Conservation (phyloP, 2,113 vertebrate genomes). For the Guaruba guarouba region DNA sequence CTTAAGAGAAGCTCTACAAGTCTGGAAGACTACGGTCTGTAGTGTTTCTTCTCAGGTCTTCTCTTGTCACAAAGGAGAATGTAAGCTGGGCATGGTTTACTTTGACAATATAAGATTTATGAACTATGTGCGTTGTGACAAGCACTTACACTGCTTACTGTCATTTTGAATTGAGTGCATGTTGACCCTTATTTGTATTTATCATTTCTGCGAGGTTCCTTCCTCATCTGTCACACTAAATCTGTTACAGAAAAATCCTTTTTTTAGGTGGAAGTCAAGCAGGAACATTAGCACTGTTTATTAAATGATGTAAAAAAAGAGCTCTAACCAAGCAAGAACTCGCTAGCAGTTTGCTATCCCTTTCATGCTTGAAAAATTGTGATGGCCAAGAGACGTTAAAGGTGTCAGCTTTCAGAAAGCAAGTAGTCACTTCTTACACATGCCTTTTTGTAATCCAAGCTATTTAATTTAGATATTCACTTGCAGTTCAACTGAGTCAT, state of each 20-base stretch:
- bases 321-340: background rate
- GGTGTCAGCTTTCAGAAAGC: background rate
- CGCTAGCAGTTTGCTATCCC: background rate
- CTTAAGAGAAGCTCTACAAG: background rate
- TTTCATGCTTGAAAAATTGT: background rate
- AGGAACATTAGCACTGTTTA: background rate
- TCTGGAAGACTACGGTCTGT: background rate
- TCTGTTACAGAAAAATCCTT: background rate
- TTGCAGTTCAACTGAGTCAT: background rate
- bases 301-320: background rate
- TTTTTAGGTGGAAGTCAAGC: background rate
- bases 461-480: slow-evolving; percentile 28
- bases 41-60: background rate
- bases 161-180: background rate
- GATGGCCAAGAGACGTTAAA: background rate
- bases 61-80: background rate
- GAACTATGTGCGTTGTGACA: background rate
- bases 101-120: background rate
- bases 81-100: background rate
- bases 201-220: slow-evolving; percentile 2
- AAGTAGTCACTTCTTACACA: background rate
- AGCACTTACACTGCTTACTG: background rate
- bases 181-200: background rate
- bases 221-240: background rate
- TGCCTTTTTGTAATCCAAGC: background rate